These are phyloP conservation scores for Stenichneumon culpator DNA, from an alignment of 2,888 invertebrate genomes.

Conservation along the genomic window DNA sequence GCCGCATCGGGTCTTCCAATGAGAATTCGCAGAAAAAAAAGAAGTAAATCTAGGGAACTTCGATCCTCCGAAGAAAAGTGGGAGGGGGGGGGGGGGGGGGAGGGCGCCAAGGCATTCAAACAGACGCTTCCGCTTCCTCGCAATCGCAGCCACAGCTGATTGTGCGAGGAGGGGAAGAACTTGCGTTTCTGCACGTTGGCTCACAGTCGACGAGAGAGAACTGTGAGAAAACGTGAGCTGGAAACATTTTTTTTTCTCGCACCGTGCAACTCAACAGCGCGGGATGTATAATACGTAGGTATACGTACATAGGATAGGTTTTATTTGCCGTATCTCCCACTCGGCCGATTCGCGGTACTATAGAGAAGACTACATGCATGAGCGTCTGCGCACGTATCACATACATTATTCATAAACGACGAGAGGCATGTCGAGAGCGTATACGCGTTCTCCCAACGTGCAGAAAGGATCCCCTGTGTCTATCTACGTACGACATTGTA, in stretches of 20 bases:
- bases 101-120: constrained; percentile 41
- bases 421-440: constrained; percentile 47
- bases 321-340: constrained; percentile 52
- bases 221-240: constrained; percentile 62
- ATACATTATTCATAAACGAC: constrained; percentile 67
- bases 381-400: constrained; percentile 62
- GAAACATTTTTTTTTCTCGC: constrained; percentile 54
- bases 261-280: constrained; percentile 13
- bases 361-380: constrained; percentile 50
- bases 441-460: constrained; percentile 19
- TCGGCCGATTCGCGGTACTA: constrained; percentile 58
- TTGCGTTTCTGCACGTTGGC: constrained; percentile 37
- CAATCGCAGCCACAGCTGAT: constrained; percentile 53
- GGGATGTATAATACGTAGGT: constrained; percentile 14
- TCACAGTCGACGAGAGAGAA: constrained; percentile 57
- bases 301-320: constrained; percentile 36
- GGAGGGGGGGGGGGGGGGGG: constrained; percentile 5
- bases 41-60: constrained; percentile 50
- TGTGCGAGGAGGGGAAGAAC: constrained; percentile 19
- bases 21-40: constrained; percentile 18
- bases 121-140: constrained; percentile 63
- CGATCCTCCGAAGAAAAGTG: constrained; percentile 35
- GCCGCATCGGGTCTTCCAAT: constrained; percentile 13
- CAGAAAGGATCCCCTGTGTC: constrained; percentile 11
- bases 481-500: constrained; percentile 53